Conservation (phyloP, 2,888 invertebrate species). For the Orgyia antiqua region DNA sequence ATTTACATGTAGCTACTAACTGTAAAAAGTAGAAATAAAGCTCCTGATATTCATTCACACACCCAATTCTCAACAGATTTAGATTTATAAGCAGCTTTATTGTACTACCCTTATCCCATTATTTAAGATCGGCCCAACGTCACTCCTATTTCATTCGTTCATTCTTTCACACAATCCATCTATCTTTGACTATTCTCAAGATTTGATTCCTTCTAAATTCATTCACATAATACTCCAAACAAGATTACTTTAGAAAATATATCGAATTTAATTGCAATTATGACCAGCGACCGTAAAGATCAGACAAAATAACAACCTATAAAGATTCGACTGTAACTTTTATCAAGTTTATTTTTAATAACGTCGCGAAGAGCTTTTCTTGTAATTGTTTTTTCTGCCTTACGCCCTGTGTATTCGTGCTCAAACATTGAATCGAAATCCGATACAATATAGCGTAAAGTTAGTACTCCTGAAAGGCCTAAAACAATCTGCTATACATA, state of each 20-base stretch:
- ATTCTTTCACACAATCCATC: too few species aligned
- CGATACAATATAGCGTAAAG: slow-evolving; percentile 3
- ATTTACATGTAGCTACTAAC: too few species aligned
- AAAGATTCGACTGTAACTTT: slow-evolving; percentile 16
- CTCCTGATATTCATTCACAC: too few species aligned
- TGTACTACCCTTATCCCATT: too few species aligned
- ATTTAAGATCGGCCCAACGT: too few species aligned
- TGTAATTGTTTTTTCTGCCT: slow-evolving; percentile 29
- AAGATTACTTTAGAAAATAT: slow-evolving; percentile 34
- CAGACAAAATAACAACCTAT: slow-evolving; percentile 27
- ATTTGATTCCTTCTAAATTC: too few species aligned
- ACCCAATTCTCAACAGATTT: too few species aligned
- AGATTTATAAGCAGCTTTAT: too few species aligned
- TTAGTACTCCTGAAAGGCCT: slow-evolving; percentile 3
- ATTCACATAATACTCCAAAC: too few species aligned
- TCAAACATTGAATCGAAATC: slow-evolving; percentile 14
- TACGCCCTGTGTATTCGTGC: slow-evolving; percentile 15
- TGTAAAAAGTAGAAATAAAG: too few species aligned
- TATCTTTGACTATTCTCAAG: too few species aligned
- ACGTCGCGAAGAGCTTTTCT: slow-evolving; percentile 20
- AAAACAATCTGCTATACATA: slow-evolving; percentile 6
- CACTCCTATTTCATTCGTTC: too few species aligned
- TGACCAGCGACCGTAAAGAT: slow-evolving; percentile 36
- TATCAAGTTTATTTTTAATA: slow-evolving; percentile 23
- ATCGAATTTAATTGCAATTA: slow-evolving; percentile 42